phyloP scores from a whole-genome alignment of 2,113 vertebrate genomes.

The Salvator merianae region DNA sequence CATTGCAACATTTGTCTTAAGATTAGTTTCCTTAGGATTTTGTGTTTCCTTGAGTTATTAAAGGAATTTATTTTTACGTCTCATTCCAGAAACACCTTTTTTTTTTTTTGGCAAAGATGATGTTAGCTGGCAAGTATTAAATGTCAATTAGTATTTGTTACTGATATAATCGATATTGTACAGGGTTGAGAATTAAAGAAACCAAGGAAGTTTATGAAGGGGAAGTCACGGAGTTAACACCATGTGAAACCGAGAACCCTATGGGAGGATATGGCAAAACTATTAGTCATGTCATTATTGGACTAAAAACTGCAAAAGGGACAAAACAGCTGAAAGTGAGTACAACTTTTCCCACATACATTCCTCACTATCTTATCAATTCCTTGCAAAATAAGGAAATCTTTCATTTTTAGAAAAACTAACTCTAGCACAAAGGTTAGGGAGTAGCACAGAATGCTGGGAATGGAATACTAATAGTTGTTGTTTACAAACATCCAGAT shows the following conservation, averaged over 20 bases:
- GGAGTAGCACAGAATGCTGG: too few relatives aligned
- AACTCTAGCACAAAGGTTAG: too few relatives aligned
- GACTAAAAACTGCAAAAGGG: slow-evolving; percentile 96
- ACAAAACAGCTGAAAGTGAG: slow-evolving; percentile 96
- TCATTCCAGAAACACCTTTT: background rate
- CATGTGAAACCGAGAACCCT: slow-evolving; percentile 97
- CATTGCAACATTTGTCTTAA: background rate
- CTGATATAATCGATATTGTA: slow-evolving; percentile 47
- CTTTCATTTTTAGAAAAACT: slow-evolving; percentile 26
- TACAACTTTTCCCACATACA: background rate
- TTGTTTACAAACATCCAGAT: too few relatives aligned
- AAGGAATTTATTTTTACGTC: background rate
- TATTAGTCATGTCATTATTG: slow-evolving; percentile 96
- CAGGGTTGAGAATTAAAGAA: slow-evolving; percentile 96
- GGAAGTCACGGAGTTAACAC: slow-evolving; percentile 96
- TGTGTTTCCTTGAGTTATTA: background rate
- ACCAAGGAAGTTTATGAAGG: slow-evolving; percentile 99
- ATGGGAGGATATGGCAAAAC: slow-evolving; percentile 99
- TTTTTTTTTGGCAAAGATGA: background rate
- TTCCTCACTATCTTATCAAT: background rate
- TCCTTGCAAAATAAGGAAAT: slow-evolving; percentile 19
- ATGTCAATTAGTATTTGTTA: background rate
- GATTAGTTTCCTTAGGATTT: background rate
- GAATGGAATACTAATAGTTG: too few relatives aligned
- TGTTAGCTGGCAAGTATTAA: background rate